Evolutionary conservation across 2,888 invertebrate species (phyloP).

Genomic region (Drosophila borealis): DNA sequence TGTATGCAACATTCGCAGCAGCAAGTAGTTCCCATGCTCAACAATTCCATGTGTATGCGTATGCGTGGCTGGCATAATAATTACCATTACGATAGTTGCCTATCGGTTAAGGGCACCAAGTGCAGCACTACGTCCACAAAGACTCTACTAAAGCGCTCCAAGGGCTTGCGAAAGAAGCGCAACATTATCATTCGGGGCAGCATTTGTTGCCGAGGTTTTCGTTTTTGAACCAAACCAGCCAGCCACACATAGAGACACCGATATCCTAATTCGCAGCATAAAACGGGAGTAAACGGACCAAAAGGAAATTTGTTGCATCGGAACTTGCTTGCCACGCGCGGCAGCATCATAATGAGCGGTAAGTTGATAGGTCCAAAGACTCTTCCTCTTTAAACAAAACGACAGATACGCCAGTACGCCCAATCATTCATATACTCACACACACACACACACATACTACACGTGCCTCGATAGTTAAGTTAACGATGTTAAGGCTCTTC

Average conservation of each 20-base stretch:
- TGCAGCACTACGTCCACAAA: constrained; percentile 30
- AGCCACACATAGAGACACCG: constrained; percentile 5
- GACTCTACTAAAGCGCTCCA: constrained; percentile 61
- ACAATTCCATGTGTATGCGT: constrained; percentile 69
- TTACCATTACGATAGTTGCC: constrained; percentile 30
- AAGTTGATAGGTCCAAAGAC: constrained; percentile 40
- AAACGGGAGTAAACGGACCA: constrained; percentile 15
- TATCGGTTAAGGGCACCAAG: constrained; percentile 32
- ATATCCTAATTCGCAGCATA: constrained; percentile 20
- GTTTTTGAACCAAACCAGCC: constrained; percentile 53
- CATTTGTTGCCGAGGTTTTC: constrained; percentile 38
- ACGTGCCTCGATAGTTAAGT: constrained; percentile 17
- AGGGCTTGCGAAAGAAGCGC: constrained; percentile 67
- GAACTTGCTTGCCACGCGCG: constrained; percentile 62
- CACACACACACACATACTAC: neutral
- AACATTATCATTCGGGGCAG: constrained; percentile 36
- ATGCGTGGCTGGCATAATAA: constrained; percentile 71
- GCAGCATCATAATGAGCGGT: constrained; percentile 79
- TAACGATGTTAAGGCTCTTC: constrained; percentile 10
- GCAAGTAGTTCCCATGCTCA: constrained; percentile 69
- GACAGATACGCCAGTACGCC: no score
- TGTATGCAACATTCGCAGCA: constrained; percentile 74
- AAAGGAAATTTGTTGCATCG: constrained; percentile 53
- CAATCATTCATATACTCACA: neutral
- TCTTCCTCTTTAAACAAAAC: no score